Percentiles rank a stretch among this genome's conserved stretches.
Conservation (phyloP, 2,113 vertebrate species). For the Pelmatolapia mariae region DNA sequence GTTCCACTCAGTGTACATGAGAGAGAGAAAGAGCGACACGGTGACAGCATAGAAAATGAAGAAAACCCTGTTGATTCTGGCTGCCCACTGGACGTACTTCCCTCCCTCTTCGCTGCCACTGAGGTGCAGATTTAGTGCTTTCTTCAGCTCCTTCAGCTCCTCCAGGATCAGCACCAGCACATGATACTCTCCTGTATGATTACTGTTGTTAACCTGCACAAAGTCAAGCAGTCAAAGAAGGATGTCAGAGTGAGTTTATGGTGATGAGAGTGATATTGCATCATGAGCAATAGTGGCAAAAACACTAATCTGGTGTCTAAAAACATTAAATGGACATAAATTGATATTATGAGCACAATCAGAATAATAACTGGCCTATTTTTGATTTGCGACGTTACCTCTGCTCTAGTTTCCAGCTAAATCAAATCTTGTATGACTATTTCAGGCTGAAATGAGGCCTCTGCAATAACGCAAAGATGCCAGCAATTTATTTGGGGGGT, state of each 20-base stretch:
- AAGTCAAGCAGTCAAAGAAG: not conserved
- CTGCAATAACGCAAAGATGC: not conserved
- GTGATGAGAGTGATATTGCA: not conserved
- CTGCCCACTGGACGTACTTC: not conserved
- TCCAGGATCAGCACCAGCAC: constrained; percentile 49
- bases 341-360: not conserved
- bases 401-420: not conserved
- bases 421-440: not conserved
- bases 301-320: not conserved
- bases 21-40: constrained; percentile 31
- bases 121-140: not conserved
- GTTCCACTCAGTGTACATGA: constrained; percentile 48
- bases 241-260: not conserved
- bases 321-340: not conserved
- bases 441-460: not conserved
- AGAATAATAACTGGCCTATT: not conserved
- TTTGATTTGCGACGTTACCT: fast-evolving
- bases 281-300: fast-evolving
- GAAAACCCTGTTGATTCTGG: constrained; percentile 50
- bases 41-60: constrained; percentile 39
- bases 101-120: not conserved
- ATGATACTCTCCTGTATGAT: not conserved
- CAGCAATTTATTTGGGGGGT: not conserved
- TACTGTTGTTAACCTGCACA: constrained; percentile 9
- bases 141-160: constrained; percentile 48